These are phyloP conservation scores for Sapayoa aenigma DNA, from an alignment of 2,113 vertebrate species.

Conservation along the genomic window DNA sequence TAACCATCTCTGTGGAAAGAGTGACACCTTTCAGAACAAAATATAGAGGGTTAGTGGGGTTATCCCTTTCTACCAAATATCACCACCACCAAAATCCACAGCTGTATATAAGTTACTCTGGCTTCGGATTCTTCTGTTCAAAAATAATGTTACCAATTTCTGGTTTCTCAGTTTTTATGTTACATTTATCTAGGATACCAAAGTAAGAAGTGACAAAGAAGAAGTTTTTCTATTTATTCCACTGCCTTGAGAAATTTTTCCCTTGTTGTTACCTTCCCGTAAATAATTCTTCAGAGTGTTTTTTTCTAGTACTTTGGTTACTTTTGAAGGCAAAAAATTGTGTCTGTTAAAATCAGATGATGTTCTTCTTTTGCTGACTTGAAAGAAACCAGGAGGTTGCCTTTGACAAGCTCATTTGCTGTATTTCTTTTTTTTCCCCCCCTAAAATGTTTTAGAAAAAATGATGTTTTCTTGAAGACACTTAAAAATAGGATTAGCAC, in stretches of 20 bases:
- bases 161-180: neutral
- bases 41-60: neutral
- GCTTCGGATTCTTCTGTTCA: neutral
- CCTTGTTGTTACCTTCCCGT: neutral
- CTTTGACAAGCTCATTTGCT: neutral
- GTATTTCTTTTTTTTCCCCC: neutral
- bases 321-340: neutral
- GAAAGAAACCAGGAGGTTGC: neutral
- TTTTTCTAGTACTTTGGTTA: slow-evolving; percentile 2
- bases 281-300: neutral
- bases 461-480: neutral
- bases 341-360: neutral
- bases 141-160: neutral
- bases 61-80: neutral
- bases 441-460: neutral
- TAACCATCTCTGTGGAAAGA: neutral
- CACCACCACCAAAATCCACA: neutral
- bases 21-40: neutral
- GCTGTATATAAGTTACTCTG: neutral
- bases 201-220: neutral
- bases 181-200: neutral
- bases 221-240: neutral
- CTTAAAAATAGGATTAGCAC: neutral
- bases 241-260: neutral
- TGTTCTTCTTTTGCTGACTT: neutral